These are phyloP conservation scores for Onthophagus taurus DNA, from an alignment of 1,140 invertebrate genomes.

Conservation along the genomic window DNA sequence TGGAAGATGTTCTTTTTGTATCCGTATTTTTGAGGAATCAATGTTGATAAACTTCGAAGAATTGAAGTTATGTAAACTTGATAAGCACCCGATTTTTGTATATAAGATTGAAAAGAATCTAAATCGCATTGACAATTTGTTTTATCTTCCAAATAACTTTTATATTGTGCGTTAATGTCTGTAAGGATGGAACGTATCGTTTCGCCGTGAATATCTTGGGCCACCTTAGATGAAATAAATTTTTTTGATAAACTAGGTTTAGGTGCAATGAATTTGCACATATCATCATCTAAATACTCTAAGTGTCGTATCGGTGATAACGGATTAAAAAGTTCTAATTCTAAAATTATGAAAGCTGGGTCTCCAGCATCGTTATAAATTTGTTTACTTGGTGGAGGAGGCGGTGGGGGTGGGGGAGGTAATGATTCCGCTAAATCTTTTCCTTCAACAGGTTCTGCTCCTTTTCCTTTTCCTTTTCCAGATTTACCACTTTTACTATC, in stretches of 20 bases:
- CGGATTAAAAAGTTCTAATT: slow-evolving; percentile 27
- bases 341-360: slow-evolving; percentile 26
- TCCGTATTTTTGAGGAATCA: slow-evolving; percentile 21
- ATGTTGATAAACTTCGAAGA: slow-evolving; percentile 16
- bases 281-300: slow-evolving; percentile 21
- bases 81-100: slow-evolving; percentile 22
- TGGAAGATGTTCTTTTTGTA: slow-evolving; percentile 12
- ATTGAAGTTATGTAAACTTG: slow-evolving; percentile 22
- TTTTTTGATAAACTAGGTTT: neutral
- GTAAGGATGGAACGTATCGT: slow-evolving; percentile 13
- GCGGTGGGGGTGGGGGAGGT: slow-evolving; percentile 1
- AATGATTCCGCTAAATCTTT: slow-evolving; percentile 1
- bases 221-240: slow-evolving; percentile 9
- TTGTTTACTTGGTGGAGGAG: slow-evolving; percentile 20
- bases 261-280: neutral
- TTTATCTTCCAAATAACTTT: slow-evolving; percentile 11
- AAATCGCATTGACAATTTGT: neutral
- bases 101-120: slow-evolving; percentile 21
- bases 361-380: slow-evolving; percentile 25
- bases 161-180: slow-evolving; percentile 18
- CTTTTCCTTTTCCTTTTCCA: slow-evolving; percentile 17
- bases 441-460: slow-evolving; percentile 18
- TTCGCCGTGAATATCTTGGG: slow-evolving; percentile 17
- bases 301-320: slow-evolving; percentile 17
- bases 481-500: slow-evolving; percentile 3